phyloP scores from a whole-genome alignment of 92 coral and sea anemone genomes.

The Galaxea fascicularis region DNA sequence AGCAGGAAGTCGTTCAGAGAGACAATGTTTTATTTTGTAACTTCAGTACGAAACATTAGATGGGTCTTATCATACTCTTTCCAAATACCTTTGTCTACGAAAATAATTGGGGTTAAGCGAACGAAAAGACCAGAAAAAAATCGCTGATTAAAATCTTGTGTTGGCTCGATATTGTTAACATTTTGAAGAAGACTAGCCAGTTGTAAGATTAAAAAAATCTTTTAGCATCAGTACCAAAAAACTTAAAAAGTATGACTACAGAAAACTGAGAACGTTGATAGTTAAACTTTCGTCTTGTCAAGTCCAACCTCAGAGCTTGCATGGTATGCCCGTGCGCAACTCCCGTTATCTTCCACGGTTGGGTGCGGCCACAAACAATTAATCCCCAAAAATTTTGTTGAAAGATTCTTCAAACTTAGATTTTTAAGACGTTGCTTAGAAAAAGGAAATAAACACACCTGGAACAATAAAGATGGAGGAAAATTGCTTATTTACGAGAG shows the following conservation, averaged over 20 bases:
- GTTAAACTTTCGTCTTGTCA: background rate
- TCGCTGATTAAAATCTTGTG: slow-evolving; percentile 21
- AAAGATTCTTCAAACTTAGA: too few species aligned
- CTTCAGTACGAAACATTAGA: background rate
- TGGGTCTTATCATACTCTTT: background rate
- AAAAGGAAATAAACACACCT: too few species aligned
- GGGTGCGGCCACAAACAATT: background rate
- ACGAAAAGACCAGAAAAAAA: slow-evolving; percentile 7
- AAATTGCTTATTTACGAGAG: too few species aligned
- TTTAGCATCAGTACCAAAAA: too few species aligned
- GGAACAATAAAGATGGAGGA: too few species aligned
- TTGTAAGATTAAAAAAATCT: too few species aligned
- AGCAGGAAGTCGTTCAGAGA: slow-evolving; percentile 13
- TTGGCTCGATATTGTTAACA: too few species aligned
- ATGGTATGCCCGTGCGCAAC: background rate
- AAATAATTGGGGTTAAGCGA: background rate
- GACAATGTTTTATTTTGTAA: background rate
- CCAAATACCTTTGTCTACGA: background rate
- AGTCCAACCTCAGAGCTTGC: background rate
- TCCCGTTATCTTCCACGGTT: background rate
- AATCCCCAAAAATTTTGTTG: background rate
- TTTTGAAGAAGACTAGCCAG: too few species aligned
- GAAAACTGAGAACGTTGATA: background rate
- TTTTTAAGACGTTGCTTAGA: too few species aligned
- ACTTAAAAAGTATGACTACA: background rate